Evolutionary conservation across 1,140 invertebrate species (phyloP).

Genomic region (Meloidogyne hapla): DNA sequence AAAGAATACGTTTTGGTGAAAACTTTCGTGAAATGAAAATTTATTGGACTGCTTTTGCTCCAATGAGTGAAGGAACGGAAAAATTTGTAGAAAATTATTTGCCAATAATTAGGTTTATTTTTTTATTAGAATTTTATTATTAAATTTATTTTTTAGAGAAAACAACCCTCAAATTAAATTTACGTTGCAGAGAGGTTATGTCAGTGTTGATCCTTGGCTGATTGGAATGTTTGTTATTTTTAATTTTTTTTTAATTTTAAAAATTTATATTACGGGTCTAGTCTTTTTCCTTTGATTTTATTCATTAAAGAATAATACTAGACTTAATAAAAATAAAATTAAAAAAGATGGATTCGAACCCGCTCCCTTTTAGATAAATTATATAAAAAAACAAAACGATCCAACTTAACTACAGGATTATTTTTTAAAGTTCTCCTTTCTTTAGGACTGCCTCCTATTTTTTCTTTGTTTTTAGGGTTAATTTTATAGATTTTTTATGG

Average conservation of each 20-base stretch:
- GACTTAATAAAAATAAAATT: too few species aligned
- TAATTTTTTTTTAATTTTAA: neutral
- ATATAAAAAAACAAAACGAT: too few species aligned
- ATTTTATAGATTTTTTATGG: too few species aligned
- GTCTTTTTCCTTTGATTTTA: too few species aligned
- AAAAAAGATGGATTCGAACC: too few species aligned
- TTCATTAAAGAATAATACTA: too few species aligned
- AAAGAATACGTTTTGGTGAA: conserved; percentile 52
- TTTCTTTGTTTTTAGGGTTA: too few species aligned
- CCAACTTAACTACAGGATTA: too few species aligned
- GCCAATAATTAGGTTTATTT: conserved; percentile 53
- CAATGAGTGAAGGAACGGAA: conserved; percentile 56
- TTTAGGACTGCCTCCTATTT: too few species aligned
- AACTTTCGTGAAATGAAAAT: conserved; percentile 47
- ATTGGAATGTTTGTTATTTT: conserved; percentile 52
- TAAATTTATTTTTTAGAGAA: conserved; percentile 41
- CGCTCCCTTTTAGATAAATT: too few species aligned
- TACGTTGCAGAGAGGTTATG: conserved; percentile 43
- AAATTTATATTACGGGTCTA: neutral
- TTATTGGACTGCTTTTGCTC: neutral
- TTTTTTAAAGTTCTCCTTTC: too few species aligned
- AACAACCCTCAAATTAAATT: conserved; percentile 61
- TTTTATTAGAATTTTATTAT: neutral
- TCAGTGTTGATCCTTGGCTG: conserved; percentile 57
- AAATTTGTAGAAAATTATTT: conserved; percentile 60